These are phyloP conservation scores for Kradibia gibbosae DNA, from an alignment of 1,140 invertebrate species.

Conservation along the genomic window DNA sequence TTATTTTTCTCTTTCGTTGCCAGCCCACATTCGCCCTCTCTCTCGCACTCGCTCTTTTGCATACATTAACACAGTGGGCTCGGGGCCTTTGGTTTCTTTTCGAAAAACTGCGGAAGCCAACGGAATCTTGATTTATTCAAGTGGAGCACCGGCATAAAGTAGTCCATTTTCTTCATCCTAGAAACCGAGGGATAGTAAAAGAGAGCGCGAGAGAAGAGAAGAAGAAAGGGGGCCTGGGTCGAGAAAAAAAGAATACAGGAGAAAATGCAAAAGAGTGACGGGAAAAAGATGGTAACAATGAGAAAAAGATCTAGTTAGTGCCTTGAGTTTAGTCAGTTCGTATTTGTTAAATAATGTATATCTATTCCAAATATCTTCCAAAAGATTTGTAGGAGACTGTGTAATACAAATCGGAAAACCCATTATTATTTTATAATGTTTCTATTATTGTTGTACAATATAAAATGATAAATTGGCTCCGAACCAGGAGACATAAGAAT, in stretches of 20 bases:
- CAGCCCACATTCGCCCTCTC: background rate
- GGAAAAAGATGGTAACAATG: background rate
- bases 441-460: no score
- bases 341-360: background rate
- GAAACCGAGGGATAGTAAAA: background rate
- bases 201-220: background rate
- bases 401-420: no score
- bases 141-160: slow-evolving; percentile 49
- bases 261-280: background rate
- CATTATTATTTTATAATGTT: no score
- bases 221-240: background rate
- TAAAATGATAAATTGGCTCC: no score
- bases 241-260: background rate
- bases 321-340: no score
- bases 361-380: background rate
- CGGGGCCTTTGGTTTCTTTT: slow-evolving; percentile 7
- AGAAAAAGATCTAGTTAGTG: slow-evolving; percentile 1
- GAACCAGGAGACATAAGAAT: no score
- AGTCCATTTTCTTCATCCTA: slow-evolving; percentile 18
- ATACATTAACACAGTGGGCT: slow-evolving; percentile 8
- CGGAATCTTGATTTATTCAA: slow-evolving; percentile 59
- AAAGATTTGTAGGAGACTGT: no score
- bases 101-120: slow-evolving; percentile 36
- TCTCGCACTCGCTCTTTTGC: background rate
- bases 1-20: background rate